Evolutionary conservation across 2,888 invertebrate genomes (phyloP), one percentile per base, ranked within the genome.

Genomic region (Elmis aenea): DNA sequence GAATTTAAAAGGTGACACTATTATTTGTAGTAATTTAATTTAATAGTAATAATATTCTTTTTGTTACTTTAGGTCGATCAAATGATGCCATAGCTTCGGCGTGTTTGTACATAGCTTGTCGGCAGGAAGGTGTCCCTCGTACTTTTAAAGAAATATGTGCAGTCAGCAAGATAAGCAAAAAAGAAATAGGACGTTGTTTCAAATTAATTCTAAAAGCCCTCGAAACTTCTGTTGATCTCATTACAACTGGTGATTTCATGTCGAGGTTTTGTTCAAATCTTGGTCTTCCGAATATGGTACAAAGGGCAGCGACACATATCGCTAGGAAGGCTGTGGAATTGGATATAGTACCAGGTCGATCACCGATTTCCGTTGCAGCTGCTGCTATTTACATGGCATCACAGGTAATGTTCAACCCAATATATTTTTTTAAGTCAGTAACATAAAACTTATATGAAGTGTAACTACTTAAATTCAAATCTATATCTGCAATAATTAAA

Each of bases 371-470:
- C 0, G 95, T 99, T 1, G 95, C 99, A 0, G 99, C 99, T 4
- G 97, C 99, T 27, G 96, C 99, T 33, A 99, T 99, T 59, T 99
- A 97, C 61, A 97, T 99, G 97, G 97, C 99, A 2, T 95, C 95
- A 8, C 96, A 94, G 55, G 66, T 66, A 45, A 26, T 3, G 14
- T 13, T n/a, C 9, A 21, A 21, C 2, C 9, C 9, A 21, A 2
- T 2, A 21, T 2, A 21, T 21, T 2, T 21, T 21, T 8, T n/a
- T n/a, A n/a, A n/a, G n/a, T n/a, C n/a, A n/a, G n/a, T n/a, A n/a
- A n/a, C n/a, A n/a, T n/a, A n/a, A n/a, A n/a, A n/a, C n/a, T n/a
- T n/a, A n/a, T n/a, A n/a, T n/a, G n/a, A n/a, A n/a, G n/a, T n/a
- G n/a, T n/a, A n/a, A n/a, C n/a, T n/a, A n/a, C n/a, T n/a, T n/a